Evolutionary conservation across 1,140 invertebrate species (phyloP).

Genomic region (Drosophila gunungcola): DNA sequence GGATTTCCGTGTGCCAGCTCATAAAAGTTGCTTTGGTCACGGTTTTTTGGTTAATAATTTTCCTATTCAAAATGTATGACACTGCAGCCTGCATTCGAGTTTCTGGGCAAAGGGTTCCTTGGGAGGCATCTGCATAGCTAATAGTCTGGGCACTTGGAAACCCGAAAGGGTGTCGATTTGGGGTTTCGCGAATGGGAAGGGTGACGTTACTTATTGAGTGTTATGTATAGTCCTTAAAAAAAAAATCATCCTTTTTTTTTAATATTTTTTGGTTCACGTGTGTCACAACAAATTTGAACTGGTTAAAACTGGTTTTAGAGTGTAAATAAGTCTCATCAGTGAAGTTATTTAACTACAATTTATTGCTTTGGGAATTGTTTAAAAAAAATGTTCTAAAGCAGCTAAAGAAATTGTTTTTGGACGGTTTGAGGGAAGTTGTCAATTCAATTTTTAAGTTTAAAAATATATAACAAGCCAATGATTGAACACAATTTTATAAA

Average conservation of each 20-base stretch:
- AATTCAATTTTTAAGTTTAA: too few relatives aligned
- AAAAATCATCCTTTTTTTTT: conserved; percentile 42
- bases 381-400: not conserved
- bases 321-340: not conserved
- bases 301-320: conserved; percentile 46
- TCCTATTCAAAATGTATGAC: conserved; percentile 84
- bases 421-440: too few relatives aligned
- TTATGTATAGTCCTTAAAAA: conserved; percentile 38
- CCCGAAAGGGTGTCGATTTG: conserved; percentile 47
- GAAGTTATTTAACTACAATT: conserved; percentile 20
- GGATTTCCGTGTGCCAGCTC: conserved; percentile 71
- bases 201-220: conserved; percentile 30
- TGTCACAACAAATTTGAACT: conserved; percentile 72
- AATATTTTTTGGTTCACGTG: conserved; percentile 21
- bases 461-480: too few relatives aligned
- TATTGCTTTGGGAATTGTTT: conserved; percentile 33
- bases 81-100: conserved; percentile 39
- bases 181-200: conserved; percentile 1
- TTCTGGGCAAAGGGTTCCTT: conserved; percentile 17
- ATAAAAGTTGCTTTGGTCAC: conserved; percentile 83
- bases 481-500: too few relatives aligned
- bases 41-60: conserved; percentile 85
- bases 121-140: conserved; percentile 71
- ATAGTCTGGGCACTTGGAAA: conserved; percentile 50
- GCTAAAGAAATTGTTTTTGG: too few relatives aligned